These are phyloP conservation scores for Cantharis lateralis DNA, from an alignment of 2,888 invertebrate genomes.

Conservation along the genomic window DNA sequence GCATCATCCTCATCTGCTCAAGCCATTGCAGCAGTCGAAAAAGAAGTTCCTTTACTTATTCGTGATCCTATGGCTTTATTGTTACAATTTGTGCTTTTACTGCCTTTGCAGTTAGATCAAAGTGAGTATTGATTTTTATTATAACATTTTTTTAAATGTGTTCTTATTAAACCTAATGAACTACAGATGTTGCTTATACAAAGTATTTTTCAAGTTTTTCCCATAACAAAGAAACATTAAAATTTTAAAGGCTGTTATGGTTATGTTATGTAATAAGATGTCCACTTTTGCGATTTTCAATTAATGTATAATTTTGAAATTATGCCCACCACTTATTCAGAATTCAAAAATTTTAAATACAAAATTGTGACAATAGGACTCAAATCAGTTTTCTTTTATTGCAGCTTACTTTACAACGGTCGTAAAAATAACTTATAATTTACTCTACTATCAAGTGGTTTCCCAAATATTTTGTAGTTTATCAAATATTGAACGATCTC, in stretches of 20 bases:
- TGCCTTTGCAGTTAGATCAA: conserved; percentile 84
- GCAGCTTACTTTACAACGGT: conserved; percentile 87
- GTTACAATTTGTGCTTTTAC: conserved; percentile 82
- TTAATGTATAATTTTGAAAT: too few species aligned
- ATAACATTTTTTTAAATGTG: too few species aligned
- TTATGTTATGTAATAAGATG: too few species aligned
- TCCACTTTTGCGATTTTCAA: too few species aligned
- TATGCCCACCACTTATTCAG: too few species aligned
- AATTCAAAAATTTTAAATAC: too few species aligned
- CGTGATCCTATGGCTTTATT: conserved; percentile 86
- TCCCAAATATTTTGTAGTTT: conserved; percentile 76
- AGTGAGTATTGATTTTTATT: conserved; percentile 62
- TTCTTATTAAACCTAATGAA: too few species aligned
- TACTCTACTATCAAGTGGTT: conserved; percentile 87
- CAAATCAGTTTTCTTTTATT: conserved; percentile 37
- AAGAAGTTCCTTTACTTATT: conserved; percentile 82
- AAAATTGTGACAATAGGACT: too few species aligned
- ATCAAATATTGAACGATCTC: conserved; percentile 66
- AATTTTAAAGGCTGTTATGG: too few species aligned
- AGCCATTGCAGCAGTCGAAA: conserved; percentile 53
- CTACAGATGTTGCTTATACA: too few species aligned
- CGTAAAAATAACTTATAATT: conserved; percentile 85
- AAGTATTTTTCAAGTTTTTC: too few species aligned
- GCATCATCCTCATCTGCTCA: conserved; percentile 43
- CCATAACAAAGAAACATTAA: too few species aligned